phyloP scores from a whole-genome alignment of 2,797 vertebrate species.

The Propithecus deckenii region DNA sequence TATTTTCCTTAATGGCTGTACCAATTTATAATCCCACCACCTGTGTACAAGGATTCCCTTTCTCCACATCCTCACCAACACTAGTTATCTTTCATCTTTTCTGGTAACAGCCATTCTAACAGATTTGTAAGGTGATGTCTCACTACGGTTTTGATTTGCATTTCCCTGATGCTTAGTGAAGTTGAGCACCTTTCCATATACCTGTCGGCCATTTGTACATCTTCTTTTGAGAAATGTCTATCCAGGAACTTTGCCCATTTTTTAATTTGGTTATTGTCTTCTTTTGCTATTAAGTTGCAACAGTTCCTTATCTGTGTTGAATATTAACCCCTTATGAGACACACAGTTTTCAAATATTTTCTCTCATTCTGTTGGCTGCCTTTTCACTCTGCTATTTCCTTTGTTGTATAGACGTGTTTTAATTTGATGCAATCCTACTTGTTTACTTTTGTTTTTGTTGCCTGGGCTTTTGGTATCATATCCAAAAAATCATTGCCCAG shows the following conservation, averaged over 20 bases:
- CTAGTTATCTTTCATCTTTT: neutral
- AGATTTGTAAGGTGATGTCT: neutral
- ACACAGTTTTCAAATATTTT: neutral
- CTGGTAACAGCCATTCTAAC: neutral
- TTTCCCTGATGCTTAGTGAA: neutral
- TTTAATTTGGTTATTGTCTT: neutral
- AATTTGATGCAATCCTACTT: neutral
- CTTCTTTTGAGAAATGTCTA: neutral
- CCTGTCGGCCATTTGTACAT: neutral
- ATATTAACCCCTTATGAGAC: neutral
- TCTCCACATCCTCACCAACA: neutral
- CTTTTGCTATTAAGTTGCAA: neutral
- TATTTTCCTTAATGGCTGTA: neutral
- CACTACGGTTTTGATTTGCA: neutral
- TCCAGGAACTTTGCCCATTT: neutral
- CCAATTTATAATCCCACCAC: neutral
- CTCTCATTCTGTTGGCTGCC: neutral
- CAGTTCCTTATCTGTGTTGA: neutral
- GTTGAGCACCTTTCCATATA: neutral
- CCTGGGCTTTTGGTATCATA: neutral
- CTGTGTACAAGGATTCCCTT: neutral
- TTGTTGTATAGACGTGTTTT: neutral
- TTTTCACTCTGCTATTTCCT: neutral
- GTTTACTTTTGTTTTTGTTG: neutral
- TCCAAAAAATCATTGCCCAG: neutral